Evolutionary conservation across 2,797 vertebrate species (phyloP), one percentile per base, ranked within the genome.

Genomic region (Chrysocyon brachyurus): DNA sequence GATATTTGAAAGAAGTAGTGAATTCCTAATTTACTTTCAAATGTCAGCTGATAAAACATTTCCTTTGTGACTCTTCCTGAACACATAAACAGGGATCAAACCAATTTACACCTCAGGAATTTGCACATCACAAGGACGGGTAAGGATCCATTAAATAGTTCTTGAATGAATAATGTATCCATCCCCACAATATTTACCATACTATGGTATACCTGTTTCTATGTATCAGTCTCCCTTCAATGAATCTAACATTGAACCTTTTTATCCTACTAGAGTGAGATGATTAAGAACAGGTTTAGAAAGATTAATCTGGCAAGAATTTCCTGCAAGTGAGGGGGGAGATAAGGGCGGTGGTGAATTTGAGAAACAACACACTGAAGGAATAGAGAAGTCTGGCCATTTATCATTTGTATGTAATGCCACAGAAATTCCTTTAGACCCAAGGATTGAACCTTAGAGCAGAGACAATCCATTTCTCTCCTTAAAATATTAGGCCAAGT

Each of bases 291-390:
- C 63, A 90, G 28, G 19, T 12, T 87, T 70, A 73, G 28, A 9
- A 81, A 97, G 59, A 95, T 89, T 79, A 90, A 92, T 94, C 28
- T 86, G 72, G 66, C 46, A 92, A 86, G 31, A 59, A 91, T 94
- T 95, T 96, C 31, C n/a, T 63, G 46, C 11, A 16, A 14, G 52
- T 5, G 54, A 4, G 54, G 54, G 66, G 66, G 66, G 17, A 46
- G 6, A 46, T 46, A 46, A 15, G 12, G 33, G 10, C 24, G 54
- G 21, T 68, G 31, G 24, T 49, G n/a, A 61, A 68, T 68, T 68
- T 97, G 61, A 96, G 63, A 24, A 97, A 95, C n/a, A 94, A 59
- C 1, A 78, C 70, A 81, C 0, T 84, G 40, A 96, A 92, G 16
- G 28, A 87, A 75, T 22, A 61, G 33, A 66, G 77, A 87, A 82